Base-by-base conservation (phyloP, 1,140 invertebrate genomes). In the Trachelipus rathkii region DNA sequence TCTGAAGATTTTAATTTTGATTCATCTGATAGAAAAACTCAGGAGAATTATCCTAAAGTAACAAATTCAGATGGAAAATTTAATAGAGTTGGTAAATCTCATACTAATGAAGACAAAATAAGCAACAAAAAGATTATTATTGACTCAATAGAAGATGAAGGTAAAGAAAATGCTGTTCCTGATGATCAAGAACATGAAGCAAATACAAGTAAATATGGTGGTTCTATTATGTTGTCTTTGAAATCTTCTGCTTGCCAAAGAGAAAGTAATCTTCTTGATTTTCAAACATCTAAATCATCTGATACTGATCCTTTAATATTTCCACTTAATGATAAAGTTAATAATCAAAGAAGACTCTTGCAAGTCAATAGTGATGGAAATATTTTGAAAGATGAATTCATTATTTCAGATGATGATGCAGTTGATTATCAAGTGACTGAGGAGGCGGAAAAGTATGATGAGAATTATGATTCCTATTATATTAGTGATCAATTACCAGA, bases 371-470 rank as follows among this genome's bases (percentile, higher is more conserved):
- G 50, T 60, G 19, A 60, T 60, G 50, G 50, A 19, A 60, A 60
- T 4, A 1, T 60, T 60, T 15, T 60, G 11, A 60, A 19, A 60
- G 50, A 60, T 15, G 19, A 60, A 60, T 19, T 60, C 11, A 60
- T 60, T 60, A 8, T 60, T 60, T 60, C 50, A 60, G 50, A 60
- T 60, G 50, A 60, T 60, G 19, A 60, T 60, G 33, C 33, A 33
- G 33, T 33, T 33, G 11, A 71, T 75, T 13, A 43, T 46, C 9
- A 21, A 75, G 73, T 43, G 13, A 75, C 11, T 77, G 73, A 33
- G 6, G 33, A 33, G 2, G 33, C 1, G 1, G 33, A 33, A 33
- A 6, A 33, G 1, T 33, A 33, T 33, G 33, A 1, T 33, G 33
- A 33, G 33, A 33, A 33, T 33, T 19, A 15, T 60, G 11, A 60